Conservation (phyloP, 92 coral and sea anemone genomes). For the Parazoanthus swiftii region DNA sequence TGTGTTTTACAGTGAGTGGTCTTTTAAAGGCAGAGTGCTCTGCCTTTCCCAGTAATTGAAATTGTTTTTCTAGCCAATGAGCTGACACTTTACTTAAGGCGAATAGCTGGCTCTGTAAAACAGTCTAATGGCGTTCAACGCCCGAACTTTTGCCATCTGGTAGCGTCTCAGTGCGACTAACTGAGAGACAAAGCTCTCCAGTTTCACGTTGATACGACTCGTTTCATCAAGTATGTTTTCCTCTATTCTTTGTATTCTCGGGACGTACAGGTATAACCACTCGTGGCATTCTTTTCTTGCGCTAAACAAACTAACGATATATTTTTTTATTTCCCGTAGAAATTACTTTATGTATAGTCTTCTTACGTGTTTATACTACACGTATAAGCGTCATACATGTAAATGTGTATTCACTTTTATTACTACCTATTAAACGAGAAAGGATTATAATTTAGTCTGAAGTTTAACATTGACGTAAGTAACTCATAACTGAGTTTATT, state of each 20-base stretch:
- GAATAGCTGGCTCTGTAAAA: no score
- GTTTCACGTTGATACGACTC: no score
- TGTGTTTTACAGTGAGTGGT: not conserved
- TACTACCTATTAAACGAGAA: not conserved
- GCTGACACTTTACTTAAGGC: no score
- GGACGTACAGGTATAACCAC: not conserved
- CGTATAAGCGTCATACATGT: not conserved
- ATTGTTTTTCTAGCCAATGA: not conserved
- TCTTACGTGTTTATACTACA: not conserved
- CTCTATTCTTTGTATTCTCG: not conserved
- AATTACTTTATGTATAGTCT: not conserved
- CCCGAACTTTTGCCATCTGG: not conserved
- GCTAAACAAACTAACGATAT: no score
- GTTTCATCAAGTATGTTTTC: not conserved
- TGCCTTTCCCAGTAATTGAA: not conserved
- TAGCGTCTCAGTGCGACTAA: not conserved
- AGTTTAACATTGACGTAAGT: not conserved
- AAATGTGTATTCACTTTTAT: no score
- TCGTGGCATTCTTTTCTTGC: not conserved
- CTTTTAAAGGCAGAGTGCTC: not conserved
- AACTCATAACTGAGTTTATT: not conserved
- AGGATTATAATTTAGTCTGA: not conserved
- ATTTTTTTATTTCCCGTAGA: no score
- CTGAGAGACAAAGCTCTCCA: not conserved
- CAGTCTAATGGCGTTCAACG: not conserved